Evolutionary conservation across 2,888 invertebrate genomes (phyloP).

Genomic region (Sphinx pinastri): DNA sequence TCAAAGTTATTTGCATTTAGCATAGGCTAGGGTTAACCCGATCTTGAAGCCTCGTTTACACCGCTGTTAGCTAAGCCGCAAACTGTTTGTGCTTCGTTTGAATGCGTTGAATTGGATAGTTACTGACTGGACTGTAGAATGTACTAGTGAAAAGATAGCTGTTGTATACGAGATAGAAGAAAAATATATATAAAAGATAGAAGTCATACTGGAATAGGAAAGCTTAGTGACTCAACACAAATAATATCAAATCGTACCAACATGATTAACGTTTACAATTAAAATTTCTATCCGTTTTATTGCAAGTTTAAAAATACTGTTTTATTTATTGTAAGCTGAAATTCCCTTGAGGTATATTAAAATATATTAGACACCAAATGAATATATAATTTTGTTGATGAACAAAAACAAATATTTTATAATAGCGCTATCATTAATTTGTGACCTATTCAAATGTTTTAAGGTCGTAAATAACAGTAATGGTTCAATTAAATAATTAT

Average conservation of each 20-base stretch:
- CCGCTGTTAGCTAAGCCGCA: slow-evolving; percentile 8
- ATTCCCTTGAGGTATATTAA: too few relatives aligned
- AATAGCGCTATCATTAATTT: too few relatives aligned
- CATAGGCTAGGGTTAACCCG: slow-evolving; percentile 27
- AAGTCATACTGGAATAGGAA: too few relatives aligned
- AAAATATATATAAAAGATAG: too few relatives aligned
- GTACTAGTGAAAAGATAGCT: not conserved
- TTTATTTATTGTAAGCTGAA: too few relatives aligned
- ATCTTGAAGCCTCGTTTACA: slow-evolving; percentile 27
- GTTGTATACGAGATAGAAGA: too few relatives aligned
- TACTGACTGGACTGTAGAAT: not conserved
- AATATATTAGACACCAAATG: too few relatives aligned
- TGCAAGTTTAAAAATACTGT: too few relatives aligned
- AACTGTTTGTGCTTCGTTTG: slow-evolving; percentile 6
- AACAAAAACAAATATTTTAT: too few relatives aligned
- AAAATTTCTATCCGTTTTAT: not conserved
- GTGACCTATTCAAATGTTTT: too few relatives aligned
- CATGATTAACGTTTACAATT: not conserved
- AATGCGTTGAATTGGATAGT: not conserved
- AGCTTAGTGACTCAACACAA: too few relatives aligned
- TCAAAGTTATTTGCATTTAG: slow-evolving; percentile 16
- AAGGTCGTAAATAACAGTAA: not conserved
- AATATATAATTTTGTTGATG: too few relatives aligned
- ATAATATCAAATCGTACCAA: not conserved
- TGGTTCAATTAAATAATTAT: not conserved